Evolutionary conservation across 1,140 invertebrate species (phyloP).

Genomic region (Pseudobourletiella spinata): DNA sequence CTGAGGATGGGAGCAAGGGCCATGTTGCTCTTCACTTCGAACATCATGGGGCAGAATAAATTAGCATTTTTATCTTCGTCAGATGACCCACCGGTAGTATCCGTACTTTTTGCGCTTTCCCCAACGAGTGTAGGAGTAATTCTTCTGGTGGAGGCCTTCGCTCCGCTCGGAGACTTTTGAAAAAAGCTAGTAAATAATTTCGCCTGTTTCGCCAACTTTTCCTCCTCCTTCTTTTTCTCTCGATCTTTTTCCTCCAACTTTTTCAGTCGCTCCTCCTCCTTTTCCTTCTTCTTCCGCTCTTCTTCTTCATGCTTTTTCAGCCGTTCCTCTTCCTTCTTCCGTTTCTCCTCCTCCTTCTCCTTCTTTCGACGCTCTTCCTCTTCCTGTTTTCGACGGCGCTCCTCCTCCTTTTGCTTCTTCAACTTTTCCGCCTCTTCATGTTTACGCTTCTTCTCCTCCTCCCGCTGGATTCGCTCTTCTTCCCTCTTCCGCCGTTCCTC

Average conservation of each 20-base stretch:
- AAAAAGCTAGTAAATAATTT: slow-evolving; percentile 24
- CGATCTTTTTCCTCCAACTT: slow-evolving; percentile 10
- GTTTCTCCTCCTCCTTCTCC: slow-evolving; percentile 4
- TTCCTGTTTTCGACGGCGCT: slow-evolving; percentile 6
- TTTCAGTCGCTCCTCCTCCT: slow-evolving; percentile 7
- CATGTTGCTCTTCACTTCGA: slow-evolving; percentile 33
- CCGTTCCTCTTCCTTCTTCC: neutral
- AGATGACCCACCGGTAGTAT: neutral
- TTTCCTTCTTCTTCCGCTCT: slow-evolving; percentile 11
- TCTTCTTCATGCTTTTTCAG: slow-evolving; percentile 20
- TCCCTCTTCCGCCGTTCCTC: slow-evolving; percentile 3
- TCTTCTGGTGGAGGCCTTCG: neutral
- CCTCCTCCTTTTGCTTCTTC: slow-evolving; percentile 13
- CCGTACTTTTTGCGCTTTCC: no score
- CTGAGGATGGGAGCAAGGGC: slow-evolving; percentile 27
- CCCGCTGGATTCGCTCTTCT: slow-evolving; percentile 15
- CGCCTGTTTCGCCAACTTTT: slow-evolving; percentile 9
- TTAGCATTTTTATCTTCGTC: neutral
- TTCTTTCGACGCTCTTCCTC: slow-evolving; percentile 14
- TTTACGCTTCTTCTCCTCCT: slow-evolving; percentile 16
- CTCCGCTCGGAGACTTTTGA: slow-evolving; percentile 14
- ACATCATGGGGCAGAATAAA: slow-evolving; percentile 26
- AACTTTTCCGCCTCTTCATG: slow-evolving; percentile 10
- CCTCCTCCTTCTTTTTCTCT: slow-evolving; percentile 2
- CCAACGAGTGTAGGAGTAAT: neutral